These are phyloP conservation scores for Cyanoderma ruficeps DNA, from an alignment of 2,113 vertebrate genomes.

Conservation along the genomic window DNA sequence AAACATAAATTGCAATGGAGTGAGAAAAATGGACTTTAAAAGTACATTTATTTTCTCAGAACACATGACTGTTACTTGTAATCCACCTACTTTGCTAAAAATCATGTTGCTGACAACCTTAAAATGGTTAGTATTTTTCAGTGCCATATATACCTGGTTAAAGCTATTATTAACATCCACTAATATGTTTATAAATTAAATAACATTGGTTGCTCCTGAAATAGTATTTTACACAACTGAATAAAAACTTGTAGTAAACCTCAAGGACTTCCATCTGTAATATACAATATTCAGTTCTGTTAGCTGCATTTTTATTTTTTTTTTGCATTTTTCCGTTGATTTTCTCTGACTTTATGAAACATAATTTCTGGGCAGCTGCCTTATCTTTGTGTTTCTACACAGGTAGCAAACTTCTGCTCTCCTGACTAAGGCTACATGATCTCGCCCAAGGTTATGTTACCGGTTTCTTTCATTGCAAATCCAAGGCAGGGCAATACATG, in stretches of 20 bases:
- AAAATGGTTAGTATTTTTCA: neutral
- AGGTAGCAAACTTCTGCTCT: neutral
- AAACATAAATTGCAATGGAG: neutral
- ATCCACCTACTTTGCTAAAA: neutral
- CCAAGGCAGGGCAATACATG: neutral
- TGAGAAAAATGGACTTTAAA: neutral
- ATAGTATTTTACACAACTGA: neutral
- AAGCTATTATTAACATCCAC: neutral
- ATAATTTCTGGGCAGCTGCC: neutral
- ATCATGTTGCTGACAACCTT: neutral
- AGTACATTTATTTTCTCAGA: constrained; percentile 11
- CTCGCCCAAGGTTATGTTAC: neutral
- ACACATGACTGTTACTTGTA: neutral
- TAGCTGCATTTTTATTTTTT: neutral
- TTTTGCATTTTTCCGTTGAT: neutral
- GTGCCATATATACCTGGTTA: neutral
- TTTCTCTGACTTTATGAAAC: neutral
- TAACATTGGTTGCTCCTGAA: neutral
- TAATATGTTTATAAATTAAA: neutral
- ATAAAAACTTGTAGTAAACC: neutral
- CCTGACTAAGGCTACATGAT: neutral
- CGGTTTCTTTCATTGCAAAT: neutral
- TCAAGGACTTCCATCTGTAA: neutral
- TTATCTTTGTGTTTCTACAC: neutral
- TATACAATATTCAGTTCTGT: neutral